Evolutionary conservation across 2,113 vertebrate species (phyloP).

Genomic region (Dunckerocampus dactyliophorus): DNA sequence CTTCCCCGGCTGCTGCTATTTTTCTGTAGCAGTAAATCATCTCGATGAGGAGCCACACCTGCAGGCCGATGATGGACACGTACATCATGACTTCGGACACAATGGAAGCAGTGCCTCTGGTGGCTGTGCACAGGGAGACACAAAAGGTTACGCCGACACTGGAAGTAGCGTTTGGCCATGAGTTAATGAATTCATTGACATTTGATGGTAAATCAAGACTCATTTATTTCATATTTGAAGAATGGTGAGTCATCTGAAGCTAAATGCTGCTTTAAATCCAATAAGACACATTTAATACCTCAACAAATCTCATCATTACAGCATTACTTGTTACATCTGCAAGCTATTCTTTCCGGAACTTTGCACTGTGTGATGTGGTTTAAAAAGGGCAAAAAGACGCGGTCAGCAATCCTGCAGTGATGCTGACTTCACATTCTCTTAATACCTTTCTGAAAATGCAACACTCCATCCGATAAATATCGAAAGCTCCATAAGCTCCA

Average conservation of each 20-base stretch:
- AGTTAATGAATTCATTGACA: too few species aligned
- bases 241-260: too few species aligned
- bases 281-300: too few species aligned
- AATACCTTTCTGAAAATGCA: background rate
- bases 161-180: too few species aligned
- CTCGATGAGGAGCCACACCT: slow-evolving; percentile 88
- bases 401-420: background rate
- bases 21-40: slow-evolving; percentile 92
- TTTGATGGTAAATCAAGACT: too few species aligned
- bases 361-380: background rate
- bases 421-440: background rate
- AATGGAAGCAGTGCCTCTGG: slow-evolving; percentile 82
- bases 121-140: slow-evolving; percentile 65
- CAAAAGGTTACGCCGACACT: background rate
- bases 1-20: slow-evolving; percentile 81
- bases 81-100: slow-evolving; percentile 94
- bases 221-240: too few species aligned
- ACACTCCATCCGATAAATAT: too few species aligned
- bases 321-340: too few species aligned
- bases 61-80: slow-evolving; percentile 86
- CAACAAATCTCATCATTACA: too few species aligned
- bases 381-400: background rate
- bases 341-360: background rate
- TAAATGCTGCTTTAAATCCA: too few species aligned
- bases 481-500: background rate